These are phyloP conservation scores for Rhynchotus rufescens DNA, from an alignment of 2,797 vertebrate genomes.

Conservation along the genomic window DNA sequence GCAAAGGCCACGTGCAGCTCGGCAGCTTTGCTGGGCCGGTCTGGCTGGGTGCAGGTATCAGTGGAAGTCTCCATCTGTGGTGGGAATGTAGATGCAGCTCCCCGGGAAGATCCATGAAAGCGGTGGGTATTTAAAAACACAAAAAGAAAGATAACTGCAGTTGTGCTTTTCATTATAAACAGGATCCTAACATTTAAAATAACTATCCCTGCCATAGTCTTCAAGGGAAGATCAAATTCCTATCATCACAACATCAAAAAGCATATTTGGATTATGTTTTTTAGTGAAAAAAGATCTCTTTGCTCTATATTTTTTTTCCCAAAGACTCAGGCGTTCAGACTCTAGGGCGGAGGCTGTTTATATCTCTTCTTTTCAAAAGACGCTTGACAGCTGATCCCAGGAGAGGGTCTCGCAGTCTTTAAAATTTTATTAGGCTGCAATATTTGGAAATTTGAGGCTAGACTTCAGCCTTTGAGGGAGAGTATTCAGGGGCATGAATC, in stretches of 20 bases:
- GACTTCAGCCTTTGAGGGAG: constrained; percentile 78
- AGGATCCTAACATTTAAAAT: constrained; percentile 5
- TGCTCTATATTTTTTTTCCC: neutral
- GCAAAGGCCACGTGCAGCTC: neutral
- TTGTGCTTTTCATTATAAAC: constrained; percentile 19
- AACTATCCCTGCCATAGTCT: constrained; percentile 11
- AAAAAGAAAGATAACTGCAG: neutral
- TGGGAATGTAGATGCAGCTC: neutral
- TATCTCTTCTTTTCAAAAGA: constrained; percentile 83
- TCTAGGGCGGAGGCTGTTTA: constrained; percentile 76
- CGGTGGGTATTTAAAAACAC: neutral
- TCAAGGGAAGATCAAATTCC: constrained; percentile 55
- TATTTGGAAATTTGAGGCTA: constrained; percentile 81
- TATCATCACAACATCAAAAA: constrained; percentile 68
- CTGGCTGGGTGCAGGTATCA: neutral
- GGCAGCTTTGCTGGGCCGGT: neutral
- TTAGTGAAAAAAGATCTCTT: constrained; percentile 16
- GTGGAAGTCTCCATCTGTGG: neutral
- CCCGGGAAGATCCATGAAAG: neutral
- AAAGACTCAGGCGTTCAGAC: constrained; percentile 64
- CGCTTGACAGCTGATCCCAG: constrained; percentile 86
- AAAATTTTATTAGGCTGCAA: constrained; percentile 83
- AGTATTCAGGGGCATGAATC: constrained; percentile 78
- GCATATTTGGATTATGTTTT: constrained; percentile 7
- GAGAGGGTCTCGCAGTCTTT: constrained; percentile 79